phyloP scores from a whole-genome alignment of 2,113 vertebrate genomes.

The Copsychus sechellarum region DNA sequence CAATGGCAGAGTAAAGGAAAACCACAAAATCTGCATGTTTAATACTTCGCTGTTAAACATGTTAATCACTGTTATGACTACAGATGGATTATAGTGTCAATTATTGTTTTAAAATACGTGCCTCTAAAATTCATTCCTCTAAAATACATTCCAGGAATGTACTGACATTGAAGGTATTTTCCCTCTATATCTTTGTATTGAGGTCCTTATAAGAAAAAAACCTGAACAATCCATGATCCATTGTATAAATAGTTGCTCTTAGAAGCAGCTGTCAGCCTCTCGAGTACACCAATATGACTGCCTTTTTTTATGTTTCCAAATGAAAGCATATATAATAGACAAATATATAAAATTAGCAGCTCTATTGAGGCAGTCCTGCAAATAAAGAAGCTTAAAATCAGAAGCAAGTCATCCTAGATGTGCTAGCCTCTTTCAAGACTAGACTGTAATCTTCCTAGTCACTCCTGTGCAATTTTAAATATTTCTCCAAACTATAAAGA shows the following conservation, averaged over 20 bases:
- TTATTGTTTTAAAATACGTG: not conserved
- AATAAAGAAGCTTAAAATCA: not conserved
- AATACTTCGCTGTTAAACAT: not conserved
- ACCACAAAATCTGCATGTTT: not conserved
- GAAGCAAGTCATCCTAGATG: not conserved
- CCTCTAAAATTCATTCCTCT: not conserved
- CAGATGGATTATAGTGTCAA: not conserved
- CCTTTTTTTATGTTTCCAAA: not conserved
- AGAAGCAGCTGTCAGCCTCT: not conserved
- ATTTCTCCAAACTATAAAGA: not conserved
- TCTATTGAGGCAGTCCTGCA: not conserved
- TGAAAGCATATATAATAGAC: not conserved
- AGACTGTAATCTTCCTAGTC: not conserved
- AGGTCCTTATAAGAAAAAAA: not conserved
- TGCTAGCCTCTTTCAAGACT: not conserved
- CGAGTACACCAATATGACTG: not conserved
- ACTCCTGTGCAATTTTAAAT: not conserved
- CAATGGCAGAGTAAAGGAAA: not conserved
- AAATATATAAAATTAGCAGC: not conserved
- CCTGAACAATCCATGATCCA: accelerated
- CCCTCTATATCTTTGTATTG: not conserved
- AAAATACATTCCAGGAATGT: not conserved
- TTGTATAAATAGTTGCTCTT: not conserved
- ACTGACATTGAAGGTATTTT: not conserved
- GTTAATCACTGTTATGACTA: not conserved